These are phyloP conservation scores for Metopolophium dirhodum DNA, from an alignment of 1,140 invertebrate genomes.

Conservation along the genomic window DNA sequence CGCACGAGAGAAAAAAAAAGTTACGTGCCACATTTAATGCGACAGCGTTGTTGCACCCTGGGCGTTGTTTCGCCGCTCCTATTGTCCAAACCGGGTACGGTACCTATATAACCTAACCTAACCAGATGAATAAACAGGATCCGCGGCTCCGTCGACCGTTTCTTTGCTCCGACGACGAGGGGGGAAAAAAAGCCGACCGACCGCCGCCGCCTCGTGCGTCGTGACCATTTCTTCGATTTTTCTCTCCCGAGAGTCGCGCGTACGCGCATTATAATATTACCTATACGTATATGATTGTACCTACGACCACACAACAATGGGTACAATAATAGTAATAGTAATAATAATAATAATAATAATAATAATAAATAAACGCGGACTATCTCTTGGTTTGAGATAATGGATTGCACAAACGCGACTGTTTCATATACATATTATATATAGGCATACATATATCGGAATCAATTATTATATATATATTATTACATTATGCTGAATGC, in stretches of 20 bases:
- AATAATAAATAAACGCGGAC: background rate
- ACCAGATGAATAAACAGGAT: conserved; percentile 22
- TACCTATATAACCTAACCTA: background rate
- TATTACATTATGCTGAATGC: background rate
- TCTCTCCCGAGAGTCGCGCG: background rate
- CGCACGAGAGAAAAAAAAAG: background rate
- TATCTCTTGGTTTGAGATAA: conserved; percentile 49
- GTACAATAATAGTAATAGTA: background rate
- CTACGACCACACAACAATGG: conserved; percentile 27
- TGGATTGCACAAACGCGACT: conserved; percentile 42
- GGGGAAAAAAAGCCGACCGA: background rate
- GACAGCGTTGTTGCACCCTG: background rate
- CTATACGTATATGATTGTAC: background rate
- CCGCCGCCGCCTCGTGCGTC: background rate
- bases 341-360: background rate
- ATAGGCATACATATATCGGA: background rate
- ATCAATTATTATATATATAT: conserved; percentile 41
- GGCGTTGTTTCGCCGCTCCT: conserved; percentile 35
- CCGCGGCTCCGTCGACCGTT: background rate
- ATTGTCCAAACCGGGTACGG: conserved; percentile 39
- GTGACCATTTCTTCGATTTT: conserved; percentile 46
- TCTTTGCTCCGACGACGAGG: background rate
- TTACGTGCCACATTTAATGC: background rate
- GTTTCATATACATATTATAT: background rate
- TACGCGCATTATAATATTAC: background rate